A percentile compares a stretch with the other conserved stretches of the same genome.
Conservation (phyloP, 2,888 invertebrate genomes). For the Vannuccia rotundouncinata region DNA sequence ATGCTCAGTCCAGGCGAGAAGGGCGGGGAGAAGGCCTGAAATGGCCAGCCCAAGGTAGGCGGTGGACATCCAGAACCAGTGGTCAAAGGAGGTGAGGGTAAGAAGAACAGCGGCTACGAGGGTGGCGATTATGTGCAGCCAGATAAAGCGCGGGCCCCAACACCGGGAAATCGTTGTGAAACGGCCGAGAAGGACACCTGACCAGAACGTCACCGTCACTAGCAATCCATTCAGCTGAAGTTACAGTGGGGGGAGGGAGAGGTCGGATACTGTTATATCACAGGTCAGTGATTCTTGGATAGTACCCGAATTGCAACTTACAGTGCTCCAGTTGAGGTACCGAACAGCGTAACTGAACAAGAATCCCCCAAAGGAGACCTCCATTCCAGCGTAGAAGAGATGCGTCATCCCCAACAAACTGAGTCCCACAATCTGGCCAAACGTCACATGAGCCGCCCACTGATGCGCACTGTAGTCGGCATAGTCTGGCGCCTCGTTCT, state of each 20-base stretch:
- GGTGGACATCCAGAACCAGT: conserved; percentile 1
- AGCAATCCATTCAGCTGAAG: background rate
- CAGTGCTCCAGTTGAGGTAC: background rate
- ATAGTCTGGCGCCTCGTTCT: background rate
- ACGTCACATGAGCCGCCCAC: background rate
- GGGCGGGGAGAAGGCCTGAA: background rate
- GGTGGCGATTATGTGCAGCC: background rate
- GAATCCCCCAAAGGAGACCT: conserved; percentile 27
- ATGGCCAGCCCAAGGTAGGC: background rate
- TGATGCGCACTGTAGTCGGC: background rate
- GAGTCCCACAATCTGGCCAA: background rate
- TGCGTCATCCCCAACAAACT: background rate
- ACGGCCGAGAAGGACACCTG: background rate
- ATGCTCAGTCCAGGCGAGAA: background rate
- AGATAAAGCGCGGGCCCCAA: background rate
- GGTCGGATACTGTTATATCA: too few species aligned
- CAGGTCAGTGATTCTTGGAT: too few species aligned
- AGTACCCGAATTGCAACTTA: too few species aligned
- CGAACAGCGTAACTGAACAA: conserved; percentile 28
- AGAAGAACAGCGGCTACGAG: background rate
- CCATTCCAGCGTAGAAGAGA: conserved; percentile 19
- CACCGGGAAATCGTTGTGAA: background rate
- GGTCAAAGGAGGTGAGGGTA: background rate
- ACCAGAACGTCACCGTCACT: background rate
- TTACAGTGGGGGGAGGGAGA: background rate